Evolutionary conservation across 2,113 vertebrate species (phyloP).

Genomic region (Corynorhinus townsendii): DNA sequence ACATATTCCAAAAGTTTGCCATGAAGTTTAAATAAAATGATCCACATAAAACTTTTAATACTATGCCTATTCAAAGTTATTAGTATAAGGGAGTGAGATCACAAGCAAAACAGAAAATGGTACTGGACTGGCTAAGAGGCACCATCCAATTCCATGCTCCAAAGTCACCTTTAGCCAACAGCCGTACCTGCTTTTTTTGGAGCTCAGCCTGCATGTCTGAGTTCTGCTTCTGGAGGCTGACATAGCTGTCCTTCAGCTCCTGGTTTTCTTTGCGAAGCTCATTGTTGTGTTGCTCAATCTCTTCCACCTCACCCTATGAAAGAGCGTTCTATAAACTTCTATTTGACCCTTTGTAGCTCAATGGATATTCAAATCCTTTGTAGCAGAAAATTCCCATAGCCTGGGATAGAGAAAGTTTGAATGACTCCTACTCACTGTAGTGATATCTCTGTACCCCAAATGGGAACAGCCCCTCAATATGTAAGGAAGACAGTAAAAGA

Average conservation of each 20-base stretch:
- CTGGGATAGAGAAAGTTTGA: neutral
- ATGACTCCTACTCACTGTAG: neutral
- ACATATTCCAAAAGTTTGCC: neutral
- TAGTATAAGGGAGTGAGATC: neutral
- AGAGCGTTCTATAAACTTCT: neutral
- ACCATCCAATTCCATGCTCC: neutral
- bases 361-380: neutral
- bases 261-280: slow-evolving; percentile 70
- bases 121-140: no score
- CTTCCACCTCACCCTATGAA: slow-evolving; percentile 75
- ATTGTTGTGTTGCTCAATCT: slow-evolving; percentile 73
- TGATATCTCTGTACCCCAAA: neutral
- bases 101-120: neutral
- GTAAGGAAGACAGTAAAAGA: neutral
- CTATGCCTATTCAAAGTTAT: neutral
- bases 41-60: neutral
- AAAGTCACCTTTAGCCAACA: neutral
- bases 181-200: slow-evolving; percentile 59
- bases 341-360: neutral
- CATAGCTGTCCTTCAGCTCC: slow-evolving; percentile 68
- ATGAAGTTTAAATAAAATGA: neutral
- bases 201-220: slow-evolving; percentile 59
- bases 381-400: neutral
- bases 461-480: neutral
- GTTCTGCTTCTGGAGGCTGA: slow-evolving; percentile 65